phyloP scores from a whole-genome alignment of 2,888 invertebrate species.

The Hypercompe scribonia region DNA sequence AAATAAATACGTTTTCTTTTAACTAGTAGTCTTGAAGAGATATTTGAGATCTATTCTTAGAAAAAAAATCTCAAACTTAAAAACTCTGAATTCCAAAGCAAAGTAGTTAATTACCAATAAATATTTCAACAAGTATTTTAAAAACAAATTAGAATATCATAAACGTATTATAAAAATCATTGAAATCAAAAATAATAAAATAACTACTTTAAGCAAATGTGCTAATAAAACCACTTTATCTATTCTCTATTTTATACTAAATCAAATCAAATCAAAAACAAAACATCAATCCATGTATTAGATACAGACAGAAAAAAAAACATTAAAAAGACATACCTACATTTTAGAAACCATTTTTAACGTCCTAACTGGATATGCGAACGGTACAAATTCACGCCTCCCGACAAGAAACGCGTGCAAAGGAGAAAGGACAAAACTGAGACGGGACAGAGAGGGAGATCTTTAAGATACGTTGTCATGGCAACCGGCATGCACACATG shows the following conservation, averaged over 20 bases:
- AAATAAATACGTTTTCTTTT: no score
- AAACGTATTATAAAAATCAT: no score
- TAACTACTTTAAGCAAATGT: no score
- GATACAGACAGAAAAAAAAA: neutral
- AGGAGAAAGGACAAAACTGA: slow-evolving; percentile 86
- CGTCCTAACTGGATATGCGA: slow-evolving; percentile 53
- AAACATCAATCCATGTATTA: neutral
- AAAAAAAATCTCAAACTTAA: no score
- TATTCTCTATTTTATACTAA: neutral
- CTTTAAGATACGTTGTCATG: slow-evolving; percentile 85
- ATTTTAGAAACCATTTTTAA: neutral
- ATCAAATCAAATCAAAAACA: neutral
- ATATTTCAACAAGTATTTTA: no score
- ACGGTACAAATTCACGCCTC: slow-evolving; percentile 79
- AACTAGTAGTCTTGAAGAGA: no score
- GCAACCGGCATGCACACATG: slow-evolving; percentile 78
- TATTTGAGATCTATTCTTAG: no score
- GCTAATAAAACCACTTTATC: neutral
- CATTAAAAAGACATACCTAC: neutral
- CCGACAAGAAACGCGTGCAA: slow-evolving; percentile 85
- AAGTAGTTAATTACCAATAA: no score
- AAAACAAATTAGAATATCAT: neutral
- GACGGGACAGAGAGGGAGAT: slow-evolving; percentile 83
- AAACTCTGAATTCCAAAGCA: no score
- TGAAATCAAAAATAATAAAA: no score